These are phyloP conservation scores for Diaperis boleti DNA, from an alignment of 2,888 invertebrate species.

Conservation along the genomic window DNA sequence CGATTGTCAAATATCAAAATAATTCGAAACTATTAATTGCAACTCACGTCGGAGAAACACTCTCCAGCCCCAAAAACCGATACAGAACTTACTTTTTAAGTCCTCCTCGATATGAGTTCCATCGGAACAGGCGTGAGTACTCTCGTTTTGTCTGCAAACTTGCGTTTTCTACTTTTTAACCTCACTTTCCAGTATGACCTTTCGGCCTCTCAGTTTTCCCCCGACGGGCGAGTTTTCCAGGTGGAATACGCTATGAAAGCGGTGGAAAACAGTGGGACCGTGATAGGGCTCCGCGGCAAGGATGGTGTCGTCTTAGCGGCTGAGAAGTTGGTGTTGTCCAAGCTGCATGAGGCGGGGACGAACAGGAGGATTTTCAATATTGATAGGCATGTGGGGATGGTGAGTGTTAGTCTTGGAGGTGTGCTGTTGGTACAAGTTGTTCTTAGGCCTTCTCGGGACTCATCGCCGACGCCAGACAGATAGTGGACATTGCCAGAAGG, in stretches of 20 bases:
- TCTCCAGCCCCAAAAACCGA: no score
- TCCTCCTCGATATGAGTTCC: slow-evolving; percentile 85
- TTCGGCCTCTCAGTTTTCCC: slow-evolving; percentile 99
- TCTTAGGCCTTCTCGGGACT: slow-evolving; percentile 90
- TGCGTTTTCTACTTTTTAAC: slow-evolving; percentile 46
- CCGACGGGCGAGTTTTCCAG: slow-evolving; percentile 99
- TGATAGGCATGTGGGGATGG: slow-evolving; percentile 95
- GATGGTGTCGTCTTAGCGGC: slow-evolving; percentile 98
- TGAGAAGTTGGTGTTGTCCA: slow-evolving; percentile 95
- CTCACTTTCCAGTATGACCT: slow-evolving; percentile 88
- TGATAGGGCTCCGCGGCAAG: slow-evolving; percentile 93
- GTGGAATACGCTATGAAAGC: slow-evolving; percentile 99
- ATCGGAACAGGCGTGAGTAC: slow-evolving; percentile 93
- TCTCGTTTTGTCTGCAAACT: no score
- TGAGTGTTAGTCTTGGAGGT: no score
- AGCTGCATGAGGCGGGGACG: slow-evolving; percentile 91
- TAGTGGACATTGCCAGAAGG: slow-evolving; percentile 92
- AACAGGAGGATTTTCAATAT: slow-evolving; percentile 93
- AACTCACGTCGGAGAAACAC: slow-evolving; percentile 49
- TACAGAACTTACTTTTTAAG: neutral
- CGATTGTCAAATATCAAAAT: slow-evolving; percentile 8
- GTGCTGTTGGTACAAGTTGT: no score
- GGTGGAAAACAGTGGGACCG: slow-evolving; percentile 91
- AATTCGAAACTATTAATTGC: slow-evolving; percentile 46
- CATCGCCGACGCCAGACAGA: slow-evolving; percentile 93